Evolutionary conservation across 2,797 vertebrate species (phyloP), one percentile per base, ranked within the genome.

Genomic region (Halcyon smyrnensis): DNA sequence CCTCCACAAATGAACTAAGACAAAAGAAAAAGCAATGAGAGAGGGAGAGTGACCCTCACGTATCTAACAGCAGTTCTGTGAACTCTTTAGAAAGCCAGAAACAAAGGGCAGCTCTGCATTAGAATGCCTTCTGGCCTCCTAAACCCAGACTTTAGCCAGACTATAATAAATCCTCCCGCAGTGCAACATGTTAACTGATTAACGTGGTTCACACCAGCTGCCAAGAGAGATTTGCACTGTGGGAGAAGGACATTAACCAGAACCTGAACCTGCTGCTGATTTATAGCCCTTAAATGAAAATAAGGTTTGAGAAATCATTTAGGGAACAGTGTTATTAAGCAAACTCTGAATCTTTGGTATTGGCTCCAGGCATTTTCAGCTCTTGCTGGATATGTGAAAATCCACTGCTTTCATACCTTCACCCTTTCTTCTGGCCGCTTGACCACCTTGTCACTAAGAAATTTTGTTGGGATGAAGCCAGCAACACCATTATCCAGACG

Each of bases 401-500:
- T 51, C 11, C 50, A 59, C 51, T 36, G 32, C 24, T 86, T 67
- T 73, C 97, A 96, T 96, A 99, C 99, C 99, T 99, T 99, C 76
- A 99, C 99, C 85, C 99, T 98, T 92, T 99, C 99, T 93, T 99
- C 99, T 2, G 99, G 99, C 68, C 99, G 98, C 96, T 99, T 99
- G 88, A 99, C 99, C 88, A 99, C 98, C 97, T 99, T 99, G 97
- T 99, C 99, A 84, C 99, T 99, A 54, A 99, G 99, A 94, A 99
- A 99, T 95, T 99, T 99, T 19, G 99, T 99, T 90, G 99, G 99
- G 94, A 99, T 99, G 92, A 99, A 99, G 83, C 99, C 99, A 69
- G 99, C 99, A 36, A 99, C 99, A 1, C 99, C 99, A 14, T 99
- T 99, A 97, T 99, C 99, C 96, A 99, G 98, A 37, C 99, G 98